Conservation (phyloP, 2,888 invertebrate genomes). For the Chrysolina oricalcia region DNA sequence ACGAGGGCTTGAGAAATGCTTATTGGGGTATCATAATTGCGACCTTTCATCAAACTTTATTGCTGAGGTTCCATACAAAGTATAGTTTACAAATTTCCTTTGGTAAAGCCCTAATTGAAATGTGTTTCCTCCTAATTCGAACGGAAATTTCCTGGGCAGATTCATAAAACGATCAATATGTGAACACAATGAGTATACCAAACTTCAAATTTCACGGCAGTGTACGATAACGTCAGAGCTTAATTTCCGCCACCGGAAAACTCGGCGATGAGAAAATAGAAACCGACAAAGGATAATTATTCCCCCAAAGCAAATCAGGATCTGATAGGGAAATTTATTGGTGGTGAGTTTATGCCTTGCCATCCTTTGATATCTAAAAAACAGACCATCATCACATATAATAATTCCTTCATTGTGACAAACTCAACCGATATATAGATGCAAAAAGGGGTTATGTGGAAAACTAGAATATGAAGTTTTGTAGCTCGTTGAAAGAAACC, state of each 20-base stretch:
- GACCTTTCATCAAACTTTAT: too few species aligned
- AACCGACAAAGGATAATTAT: slow-evolving; percentile 6
- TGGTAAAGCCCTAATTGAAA: background rate
- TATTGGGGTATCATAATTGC: too few species aligned
- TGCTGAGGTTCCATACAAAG: too few species aligned
- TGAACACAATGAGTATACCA: background rate
- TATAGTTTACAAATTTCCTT: background rate
- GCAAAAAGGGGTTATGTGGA: too few species aligned
- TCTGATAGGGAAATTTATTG: background rate
- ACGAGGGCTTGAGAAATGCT: too few species aligned
- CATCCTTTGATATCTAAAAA: too few species aligned
- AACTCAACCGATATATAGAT: too few species aligned
- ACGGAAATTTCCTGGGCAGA: background rate
- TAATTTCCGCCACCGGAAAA: background rate
- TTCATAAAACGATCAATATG: background rate
- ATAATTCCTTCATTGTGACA: too few species aligned
- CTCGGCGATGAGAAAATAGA: background rate
- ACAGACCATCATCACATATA: too few species aligned
- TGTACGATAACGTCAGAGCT: slow-evolving; percentile 2
- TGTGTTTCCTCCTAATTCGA: background rate
- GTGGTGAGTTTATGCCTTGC: too few species aligned
- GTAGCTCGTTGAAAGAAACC: too few species aligned
- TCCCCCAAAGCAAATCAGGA: background rate
- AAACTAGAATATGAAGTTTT: too few species aligned
- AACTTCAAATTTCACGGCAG: background rate